These are phyloP conservation scores for Pteropus rufus DNA, from an alignment of 2,797 vertebrate genomes.

Conservation along the genomic window DNA sequence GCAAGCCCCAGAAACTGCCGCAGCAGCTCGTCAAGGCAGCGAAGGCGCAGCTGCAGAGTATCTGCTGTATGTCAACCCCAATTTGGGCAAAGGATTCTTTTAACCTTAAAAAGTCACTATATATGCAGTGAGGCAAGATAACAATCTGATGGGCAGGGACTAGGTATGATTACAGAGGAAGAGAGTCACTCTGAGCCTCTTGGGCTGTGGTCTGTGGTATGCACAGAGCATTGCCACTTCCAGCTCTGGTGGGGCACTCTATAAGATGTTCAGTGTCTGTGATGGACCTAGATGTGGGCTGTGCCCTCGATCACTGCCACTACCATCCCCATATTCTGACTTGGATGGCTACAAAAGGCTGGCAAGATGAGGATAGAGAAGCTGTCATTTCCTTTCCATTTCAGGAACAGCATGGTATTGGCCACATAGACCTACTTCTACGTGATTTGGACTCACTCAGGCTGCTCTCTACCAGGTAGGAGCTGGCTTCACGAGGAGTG, in stretches of 20 bases:
- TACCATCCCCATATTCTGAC: not conserved
- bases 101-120: conserved; percentile 28
- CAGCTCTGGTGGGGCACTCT: not conserved
- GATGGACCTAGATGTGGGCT: not conserved
- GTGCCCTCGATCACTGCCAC: not conserved
- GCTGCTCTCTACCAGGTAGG: not conserved
- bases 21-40: not conserved
- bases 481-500: not conserved
- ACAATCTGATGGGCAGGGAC: not conserved
- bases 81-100: not conserved
- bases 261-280: no score
- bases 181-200: not conserved
- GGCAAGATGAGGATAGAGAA: not conserved
- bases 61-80: not conserved
- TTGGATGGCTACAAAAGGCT: not conserved
- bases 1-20: not conserved
- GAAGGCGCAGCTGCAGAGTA: not conserved
- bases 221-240: not conserved
- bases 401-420: not conserved
- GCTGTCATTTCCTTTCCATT: not conserved
- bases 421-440: not conserved
- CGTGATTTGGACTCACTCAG: not conserved
- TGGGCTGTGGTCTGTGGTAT: not conserved
- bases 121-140: not conserved
- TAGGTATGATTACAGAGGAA: not conserved